Base-by-base conservation (phyloP, 2,888 invertebrate species). In the Acleris cristana region DNA sequence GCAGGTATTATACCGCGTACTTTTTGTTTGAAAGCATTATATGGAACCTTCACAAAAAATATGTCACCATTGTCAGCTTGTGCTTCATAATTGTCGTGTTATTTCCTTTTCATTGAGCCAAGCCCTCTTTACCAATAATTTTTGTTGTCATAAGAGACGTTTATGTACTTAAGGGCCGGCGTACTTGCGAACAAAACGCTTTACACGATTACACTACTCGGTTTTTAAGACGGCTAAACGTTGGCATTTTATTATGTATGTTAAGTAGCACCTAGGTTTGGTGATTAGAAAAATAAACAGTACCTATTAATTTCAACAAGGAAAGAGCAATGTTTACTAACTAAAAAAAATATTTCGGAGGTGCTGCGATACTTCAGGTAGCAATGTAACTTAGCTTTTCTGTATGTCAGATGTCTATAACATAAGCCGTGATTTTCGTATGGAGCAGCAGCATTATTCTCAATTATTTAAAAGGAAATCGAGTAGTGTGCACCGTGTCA, bases 41-140 rank as follows among this genome's bases (percentile, higher is more conserved):
- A 80, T 80, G 74, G 80, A 81, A 83, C 77, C 76, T 74, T 72
- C 70, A 83, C 81, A 86, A 88, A 89, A 89, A 88, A 85, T 81
- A 78, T 86, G 86, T 85, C 87, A 79, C 85, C 85, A 86, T 88
- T 88, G 87, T 89, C 80, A 79, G 79, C 82, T 83, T 87, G 85
- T 87, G 83, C 85, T 79, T 87, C 85, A 85, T 88, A 89, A 88
- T 88, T 88, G 88, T 88, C 81, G 83, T 85, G 81, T 85, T 85
- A 87, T 89, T 90, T 90, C 87, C 89, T 90, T 84, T 86, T 82
- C 83, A 88, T 89, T 90, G 83, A 76, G 71, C 70, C 74, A 73
- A 76, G 78, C 79, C 79, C 79, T 80, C 78, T 81, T 83, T 80
- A 84, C 80, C 81, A 82, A 87, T 86, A 85, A 87, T 86, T 86